Conservation (phyloP, 2,888 invertebrate genomes). For the Cheiracanthium punctorium region DNA sequence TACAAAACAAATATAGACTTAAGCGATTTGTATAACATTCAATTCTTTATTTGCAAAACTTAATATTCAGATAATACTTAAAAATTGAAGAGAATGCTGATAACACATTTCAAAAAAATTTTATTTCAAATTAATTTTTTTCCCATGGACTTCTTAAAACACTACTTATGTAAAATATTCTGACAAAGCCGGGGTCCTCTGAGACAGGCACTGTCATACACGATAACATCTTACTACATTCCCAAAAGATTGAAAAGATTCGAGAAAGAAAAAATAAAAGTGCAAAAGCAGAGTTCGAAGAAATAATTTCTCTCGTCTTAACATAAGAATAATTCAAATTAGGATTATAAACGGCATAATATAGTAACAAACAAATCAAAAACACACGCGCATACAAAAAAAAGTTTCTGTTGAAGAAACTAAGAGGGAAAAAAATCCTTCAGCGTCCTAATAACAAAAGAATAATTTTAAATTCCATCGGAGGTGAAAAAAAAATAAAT, state of each 20-base stretch:
- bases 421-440: background rate
- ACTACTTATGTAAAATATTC: background rate
- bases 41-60: background rate
- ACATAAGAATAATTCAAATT: constrained; percentile 48
- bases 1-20: background rate
- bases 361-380: constrained; percentile 32
- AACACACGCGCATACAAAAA: background rate
- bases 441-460: constrained; percentile 39
- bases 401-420: no score
- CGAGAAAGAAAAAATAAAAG: background rate
- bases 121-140: background rate
- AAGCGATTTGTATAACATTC: background rate
- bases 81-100: background rate
- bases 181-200: background rate
- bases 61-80: background rate
- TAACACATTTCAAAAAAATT: background rate
- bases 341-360: constrained; percentile 64
- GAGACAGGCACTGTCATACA: constrained; percentile 2
- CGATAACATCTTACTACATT: background rate
- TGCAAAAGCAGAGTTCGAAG: background rate
- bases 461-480: constrained; percentile 50
- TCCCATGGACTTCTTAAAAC: background rate
- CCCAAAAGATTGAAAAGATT: background rate
- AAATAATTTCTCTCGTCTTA: constrained; percentile 7
- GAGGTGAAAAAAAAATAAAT: constrained; percentile 46